Percentiles rank a stretch among this genome's conserved stretches.
Conservation (phyloP, 2,113 vertebrate species). For the Pandion haliaetus region DNA sequence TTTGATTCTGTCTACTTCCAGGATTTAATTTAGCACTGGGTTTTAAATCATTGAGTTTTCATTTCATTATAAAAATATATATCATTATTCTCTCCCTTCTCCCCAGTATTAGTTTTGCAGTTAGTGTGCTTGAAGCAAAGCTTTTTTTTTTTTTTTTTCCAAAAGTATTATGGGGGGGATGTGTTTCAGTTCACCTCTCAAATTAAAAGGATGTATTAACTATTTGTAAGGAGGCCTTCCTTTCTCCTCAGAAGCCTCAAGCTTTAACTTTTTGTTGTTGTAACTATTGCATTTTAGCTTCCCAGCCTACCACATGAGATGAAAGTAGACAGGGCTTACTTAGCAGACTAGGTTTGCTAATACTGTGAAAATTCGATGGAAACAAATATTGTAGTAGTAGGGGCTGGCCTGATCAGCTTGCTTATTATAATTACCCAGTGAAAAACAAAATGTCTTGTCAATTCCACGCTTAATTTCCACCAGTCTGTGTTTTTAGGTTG, state of each 20-base stretch:
- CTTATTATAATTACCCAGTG: background rate
- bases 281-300: background rate
- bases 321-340: background rate
- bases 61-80: background rate
- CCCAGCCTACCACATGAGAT: background rate
- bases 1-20: background rate
- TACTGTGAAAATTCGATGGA: background rate
- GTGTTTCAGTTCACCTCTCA: background rate
- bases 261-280: background rate
- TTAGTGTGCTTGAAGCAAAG: background rate
- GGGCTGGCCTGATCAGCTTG: background rate
- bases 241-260: background rate
- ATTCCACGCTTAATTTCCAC: background rate
- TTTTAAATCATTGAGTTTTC: background rate
- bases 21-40: background rate
- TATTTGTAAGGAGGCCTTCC: background rate
- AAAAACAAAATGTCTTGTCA: background rate
- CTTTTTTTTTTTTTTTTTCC: background rate
- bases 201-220: background rate
- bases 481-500: background rate
- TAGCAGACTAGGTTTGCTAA: background rate
- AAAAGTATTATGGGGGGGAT: background rate
- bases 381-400: background rate
- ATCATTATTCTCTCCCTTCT: accelerated
- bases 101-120: background rate